These are phyloP conservation scores for Apamea epomidion DNA, from an alignment of 2,888 invertebrate species.

Conservation along the genomic window DNA sequence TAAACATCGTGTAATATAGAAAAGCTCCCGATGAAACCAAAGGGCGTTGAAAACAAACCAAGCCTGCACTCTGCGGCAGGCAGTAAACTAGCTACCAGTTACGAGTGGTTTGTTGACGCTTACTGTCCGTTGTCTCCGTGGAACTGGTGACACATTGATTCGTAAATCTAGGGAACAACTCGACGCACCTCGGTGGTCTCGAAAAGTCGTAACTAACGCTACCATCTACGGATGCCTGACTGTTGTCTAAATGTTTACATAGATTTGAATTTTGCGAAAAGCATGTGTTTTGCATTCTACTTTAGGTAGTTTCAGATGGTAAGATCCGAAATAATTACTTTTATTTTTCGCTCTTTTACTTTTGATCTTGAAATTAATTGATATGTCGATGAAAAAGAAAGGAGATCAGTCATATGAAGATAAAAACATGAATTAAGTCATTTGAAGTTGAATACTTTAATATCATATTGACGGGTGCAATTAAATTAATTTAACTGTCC, in stretches of 20 bases:
- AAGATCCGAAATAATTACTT: background rate
- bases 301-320: background rate
- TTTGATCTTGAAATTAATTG: background rate
- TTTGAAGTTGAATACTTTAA: background rate
- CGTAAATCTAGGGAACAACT: conserved; percentile 36
- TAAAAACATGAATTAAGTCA: background rate
- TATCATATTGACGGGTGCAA: too few relatives aligned
- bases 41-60: conserved; percentile 6
- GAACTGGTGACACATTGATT: conserved; percentile 25
- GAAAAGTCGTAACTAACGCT: conserved; percentile 17
- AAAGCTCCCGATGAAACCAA: conserved; percentile 5
- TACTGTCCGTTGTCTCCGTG: conserved; percentile 5
- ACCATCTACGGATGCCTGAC: conserved; percentile 6
- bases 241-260: background rate
- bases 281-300: background rate
- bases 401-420: background rate
- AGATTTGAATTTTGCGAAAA: background rate
- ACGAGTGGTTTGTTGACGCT: conserved; percentile 39
- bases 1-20: background rate
- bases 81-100: conserved; percentile 17
- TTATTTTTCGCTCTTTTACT: background rate
- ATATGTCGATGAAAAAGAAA: background rate
- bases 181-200: conserved; percentile 10
- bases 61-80: background rate
- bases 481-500: background rate